phyloP scores from a whole-genome alignment of 2,113 vertebrate species.

The Sinosuthora webbiana region DNA sequence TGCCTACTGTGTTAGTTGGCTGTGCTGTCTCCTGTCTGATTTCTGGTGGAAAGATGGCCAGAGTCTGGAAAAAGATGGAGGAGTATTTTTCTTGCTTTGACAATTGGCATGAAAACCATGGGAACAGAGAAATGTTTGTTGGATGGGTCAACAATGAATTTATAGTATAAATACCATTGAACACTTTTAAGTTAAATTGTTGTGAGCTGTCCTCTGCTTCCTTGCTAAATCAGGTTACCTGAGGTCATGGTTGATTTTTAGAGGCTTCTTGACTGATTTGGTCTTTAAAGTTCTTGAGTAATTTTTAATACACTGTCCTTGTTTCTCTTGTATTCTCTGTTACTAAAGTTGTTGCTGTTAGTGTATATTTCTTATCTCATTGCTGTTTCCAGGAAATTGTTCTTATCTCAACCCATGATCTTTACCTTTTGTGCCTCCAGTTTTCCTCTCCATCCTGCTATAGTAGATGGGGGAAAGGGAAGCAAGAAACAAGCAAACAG shows the following conservation, averaged over 20 bases:
- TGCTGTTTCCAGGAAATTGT: background rate
- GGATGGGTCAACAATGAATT: background rate
- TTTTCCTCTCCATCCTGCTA: background rate
- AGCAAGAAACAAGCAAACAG: background rate
- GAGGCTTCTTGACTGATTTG: background rate
- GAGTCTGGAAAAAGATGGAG: background rate
- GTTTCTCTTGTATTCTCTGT: background rate
- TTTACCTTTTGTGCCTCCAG: background rate
- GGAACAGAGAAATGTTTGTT: background rate
- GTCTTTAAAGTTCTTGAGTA: background rate
- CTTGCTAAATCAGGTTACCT: background rate
- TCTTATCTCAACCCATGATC: background rate
- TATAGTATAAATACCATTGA: background rate
- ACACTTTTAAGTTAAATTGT: background rate
- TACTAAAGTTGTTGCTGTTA: background rate
- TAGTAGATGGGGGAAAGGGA: background rate
- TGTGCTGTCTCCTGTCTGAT: background rate
- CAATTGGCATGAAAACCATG: background rate
- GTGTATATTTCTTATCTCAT: background rate
- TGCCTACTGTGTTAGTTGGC: background rate
- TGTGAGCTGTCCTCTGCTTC: background rate
- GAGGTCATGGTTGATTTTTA: background rate
- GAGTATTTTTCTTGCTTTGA: background rate
- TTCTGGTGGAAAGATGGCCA: background rate
- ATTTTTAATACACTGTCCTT: background rate